These are phyloP conservation scores for Hipposideros armiger DNA, from an alignment of 2,113 vertebrate species.

Conservation along the genomic window DNA sequence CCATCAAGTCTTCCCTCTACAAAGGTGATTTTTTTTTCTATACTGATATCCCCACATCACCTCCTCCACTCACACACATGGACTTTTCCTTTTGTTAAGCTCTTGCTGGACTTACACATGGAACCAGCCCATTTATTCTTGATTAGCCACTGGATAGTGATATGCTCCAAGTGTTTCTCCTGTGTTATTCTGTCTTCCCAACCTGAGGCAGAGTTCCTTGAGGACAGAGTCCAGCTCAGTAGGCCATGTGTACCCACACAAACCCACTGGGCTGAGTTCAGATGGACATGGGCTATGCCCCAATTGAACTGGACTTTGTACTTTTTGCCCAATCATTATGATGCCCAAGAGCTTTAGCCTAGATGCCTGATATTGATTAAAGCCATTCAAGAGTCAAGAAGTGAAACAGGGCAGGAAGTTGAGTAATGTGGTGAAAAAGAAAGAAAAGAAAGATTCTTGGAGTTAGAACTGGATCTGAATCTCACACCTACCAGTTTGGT, in stretches of 20 bases:
- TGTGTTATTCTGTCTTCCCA: not conserved
- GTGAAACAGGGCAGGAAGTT: not conserved
- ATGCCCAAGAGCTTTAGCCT: not conserved
- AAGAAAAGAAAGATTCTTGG: not conserved
- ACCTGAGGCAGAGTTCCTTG: not conserved
- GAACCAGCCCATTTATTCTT: not conserved
- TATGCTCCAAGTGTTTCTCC: not conserved
- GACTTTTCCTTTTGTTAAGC: not conserved
- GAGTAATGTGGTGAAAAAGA: not conserved
- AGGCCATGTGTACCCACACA: not conserved
- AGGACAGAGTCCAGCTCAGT: not conserved
- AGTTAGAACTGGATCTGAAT: conserved; percentile 32
- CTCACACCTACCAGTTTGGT: not conserved
- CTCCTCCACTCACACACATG: not conserved
- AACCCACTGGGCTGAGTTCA: not conserved
- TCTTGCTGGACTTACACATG: not conserved
- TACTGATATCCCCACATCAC: not conserved
- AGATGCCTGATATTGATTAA: conserved; percentile 32
- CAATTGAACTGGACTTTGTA: not conserved
- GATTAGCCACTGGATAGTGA: not conserved
- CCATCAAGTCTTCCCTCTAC: not conserved
- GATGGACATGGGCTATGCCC: not conserved
- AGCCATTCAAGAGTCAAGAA: conserved; percentile 30
- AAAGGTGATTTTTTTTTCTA: not conserved
- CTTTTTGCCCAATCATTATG: not conserved